phyloP scores from a whole-genome alignment of 2,888 invertebrate genomes.

The Oxyscelio sp. region DNA sequence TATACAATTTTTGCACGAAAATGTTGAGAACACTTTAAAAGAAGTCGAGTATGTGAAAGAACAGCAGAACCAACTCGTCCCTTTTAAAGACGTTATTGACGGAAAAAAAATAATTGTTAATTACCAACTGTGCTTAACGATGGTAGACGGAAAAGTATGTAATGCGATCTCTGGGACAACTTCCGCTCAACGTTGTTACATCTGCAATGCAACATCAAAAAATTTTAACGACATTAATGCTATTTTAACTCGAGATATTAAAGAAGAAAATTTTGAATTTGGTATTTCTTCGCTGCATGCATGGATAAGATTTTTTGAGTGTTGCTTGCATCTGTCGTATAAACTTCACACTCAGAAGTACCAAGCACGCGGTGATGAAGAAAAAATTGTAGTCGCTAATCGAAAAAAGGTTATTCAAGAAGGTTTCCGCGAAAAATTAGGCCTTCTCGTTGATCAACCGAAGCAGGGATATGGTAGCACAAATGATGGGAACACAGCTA shows the following conservation, averaged over 20 bases:
- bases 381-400: constrained; percentile 29
- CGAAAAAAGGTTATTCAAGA: constrained; percentile 38
- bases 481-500: constrained; percentile 32
- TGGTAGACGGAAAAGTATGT: constrained; percentile 16
- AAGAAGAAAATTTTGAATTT: constrained; percentile 24
- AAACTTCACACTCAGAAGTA: constrained; percentile 17
- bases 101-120: constrained; percentile 27
- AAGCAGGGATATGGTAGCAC: constrained; percentile 27
- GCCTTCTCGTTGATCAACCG: constrained; percentile 33
- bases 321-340: constrained; percentile 21
- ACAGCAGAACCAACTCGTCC: constrained; percentile 18
- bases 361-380: constrained; percentile 23
- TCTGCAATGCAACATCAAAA: constrained; percentile 32
- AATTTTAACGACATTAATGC: constrained; percentile 30
- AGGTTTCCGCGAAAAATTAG: constrained; percentile 33
- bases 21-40: constrained; percentile 30
- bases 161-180: constrained; percentile 5
- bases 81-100: constrained; percentile 20
- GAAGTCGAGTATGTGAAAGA: constrained; percentile 17
- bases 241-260: constrained; percentile 19
- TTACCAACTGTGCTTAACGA: constrained; percentile 26
- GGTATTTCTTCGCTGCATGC: constrained; percentile 30
- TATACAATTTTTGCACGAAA: constrained; percentile 32
- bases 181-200: constrained; percentile 25
- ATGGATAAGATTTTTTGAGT: no score